Evolutionary conservation across 2,113 vertebrate species (phyloP), one percentile per base, ranked within the genome.

Genomic region (Planiliza haematocheilus): DNA sequence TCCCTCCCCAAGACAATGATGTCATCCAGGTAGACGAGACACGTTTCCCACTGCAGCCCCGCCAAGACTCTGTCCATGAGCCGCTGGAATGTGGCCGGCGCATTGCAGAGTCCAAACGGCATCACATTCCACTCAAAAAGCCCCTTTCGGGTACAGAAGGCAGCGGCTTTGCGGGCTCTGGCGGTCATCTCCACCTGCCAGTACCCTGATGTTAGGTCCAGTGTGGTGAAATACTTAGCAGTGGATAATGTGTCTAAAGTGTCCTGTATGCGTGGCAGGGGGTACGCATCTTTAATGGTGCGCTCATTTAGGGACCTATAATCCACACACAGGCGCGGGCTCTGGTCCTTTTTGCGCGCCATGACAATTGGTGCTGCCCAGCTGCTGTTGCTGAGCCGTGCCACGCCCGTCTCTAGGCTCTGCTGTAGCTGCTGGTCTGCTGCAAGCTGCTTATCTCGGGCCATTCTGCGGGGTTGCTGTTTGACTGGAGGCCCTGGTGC

Each of bases 341-440:
- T 49, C 11, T 63, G 8, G 7, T 63, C 67, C 5, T 85, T 88
- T 17, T 83, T 88, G 1, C 3, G n/a, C 5, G 76, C 75, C 65
- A 85, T 56, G 0, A 85, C 55, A 2, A 82, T 71, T 0, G 51
- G 72, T 1, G 69, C 76, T 0, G 60, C 79, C 74, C 78, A 85
- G 39, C 63, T 67, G 51, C 72, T 84, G 18, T 66, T 38, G 17
- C 79, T 77, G 3, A 2, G 30, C 0, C 3, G 14, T 3, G 69
- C 69, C 0, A 77, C 4, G 0, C 60, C 69, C 4, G 6, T 1
- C 7, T 77, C 52, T 0, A 85, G 57, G 10, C 65, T 77, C 20
- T 86, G 48, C 48, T 61, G 24, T 2, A 61, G 3, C 18, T 48
- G 79, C 20, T 55, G 39, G 14, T 77, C 82, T 0, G 73, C 73